Evolutionary conservation across 2,113 vertebrate species (phyloP).

Genomic region (Eptesicus fuscus): DNA sequence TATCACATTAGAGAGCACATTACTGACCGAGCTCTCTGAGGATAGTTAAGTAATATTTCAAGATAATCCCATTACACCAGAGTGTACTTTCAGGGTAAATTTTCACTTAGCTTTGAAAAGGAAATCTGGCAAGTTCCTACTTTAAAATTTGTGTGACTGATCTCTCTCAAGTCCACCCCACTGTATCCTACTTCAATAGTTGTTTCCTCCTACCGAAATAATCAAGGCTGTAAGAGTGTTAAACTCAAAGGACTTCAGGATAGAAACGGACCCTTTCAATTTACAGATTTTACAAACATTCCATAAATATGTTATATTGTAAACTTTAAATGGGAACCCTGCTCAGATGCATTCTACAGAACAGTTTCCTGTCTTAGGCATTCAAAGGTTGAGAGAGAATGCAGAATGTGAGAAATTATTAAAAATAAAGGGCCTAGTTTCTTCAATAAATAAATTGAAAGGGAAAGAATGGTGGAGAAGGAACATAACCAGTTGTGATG

Average conservation of each 20-base stretch:
- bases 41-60: constrained; percentile 1
- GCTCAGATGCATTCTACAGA: not conserved
- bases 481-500: not conserved
- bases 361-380: not conserved
- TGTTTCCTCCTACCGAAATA: not conserved
- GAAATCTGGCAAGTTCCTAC: not conserved
- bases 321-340: not conserved
- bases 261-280: not conserved
- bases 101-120: not conserved
- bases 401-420: not conserved
- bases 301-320: not conserved
- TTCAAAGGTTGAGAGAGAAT: not conserved
- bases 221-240: not conserved
- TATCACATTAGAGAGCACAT: not conserved
- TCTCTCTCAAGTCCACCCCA: not conserved
- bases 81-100: not conserved
- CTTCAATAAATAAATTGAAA: not conserved
- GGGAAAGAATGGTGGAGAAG: not conserved
- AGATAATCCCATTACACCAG: not conserved
- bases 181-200: not conserved
- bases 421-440: not conserved
- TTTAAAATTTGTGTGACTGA: not conserved
- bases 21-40: not conserved
- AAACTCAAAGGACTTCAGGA: not conserved
- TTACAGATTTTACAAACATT: not conserved